A percentile compares a stretch with the other conserved stretches of the same genome.
Conservation (phyloP, 2,113 vertebrate genomes). For the Gracilinanus agilis region DNA sequence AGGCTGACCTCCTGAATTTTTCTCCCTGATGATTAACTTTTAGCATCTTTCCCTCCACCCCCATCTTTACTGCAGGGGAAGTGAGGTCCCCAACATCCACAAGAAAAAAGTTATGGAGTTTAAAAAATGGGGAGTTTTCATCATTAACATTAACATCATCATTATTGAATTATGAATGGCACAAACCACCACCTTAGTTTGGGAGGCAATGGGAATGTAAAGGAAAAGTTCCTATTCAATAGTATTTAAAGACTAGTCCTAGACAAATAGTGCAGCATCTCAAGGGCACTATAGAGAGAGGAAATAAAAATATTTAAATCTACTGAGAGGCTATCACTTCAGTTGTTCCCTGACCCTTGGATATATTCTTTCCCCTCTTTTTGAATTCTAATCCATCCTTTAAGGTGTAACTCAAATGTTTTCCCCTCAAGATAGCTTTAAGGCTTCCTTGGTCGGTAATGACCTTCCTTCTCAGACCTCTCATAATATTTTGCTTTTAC, state of each 20-base stretch:
- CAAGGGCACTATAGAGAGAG: neutral
- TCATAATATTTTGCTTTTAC: neutral
- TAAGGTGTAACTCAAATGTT: neutral
- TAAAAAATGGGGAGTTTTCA: neutral
- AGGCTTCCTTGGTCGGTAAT: neutral
- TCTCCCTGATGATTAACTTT: neutral
- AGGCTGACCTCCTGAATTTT: neutral
- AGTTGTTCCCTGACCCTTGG: neutral
- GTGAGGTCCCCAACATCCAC: neutral
- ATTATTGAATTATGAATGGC: constrained; percentile 10
- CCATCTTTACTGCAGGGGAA: neutral
- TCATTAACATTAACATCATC: neutral
- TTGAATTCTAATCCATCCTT: neutral
- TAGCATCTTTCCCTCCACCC: neutral
- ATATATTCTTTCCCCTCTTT: neutral
- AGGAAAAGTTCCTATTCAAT: constrained; percentile 16
- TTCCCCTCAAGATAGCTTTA: neutral
- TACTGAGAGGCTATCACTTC: neutral
- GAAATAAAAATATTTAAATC: neutral
- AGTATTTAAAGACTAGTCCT: constrained; percentile 7
- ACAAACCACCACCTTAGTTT: constrained; percentile 25
- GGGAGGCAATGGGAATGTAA: neutral
- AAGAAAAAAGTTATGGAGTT: neutral
- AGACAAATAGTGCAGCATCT: neutral
- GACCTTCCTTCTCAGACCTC: neutral